Percentiles rank a stretch among this genome's conserved stretches.
Evolutionary conservation across 1,140 invertebrate species (phyloP).

Genomic region (Leptestheria dahalacensis): DNA sequence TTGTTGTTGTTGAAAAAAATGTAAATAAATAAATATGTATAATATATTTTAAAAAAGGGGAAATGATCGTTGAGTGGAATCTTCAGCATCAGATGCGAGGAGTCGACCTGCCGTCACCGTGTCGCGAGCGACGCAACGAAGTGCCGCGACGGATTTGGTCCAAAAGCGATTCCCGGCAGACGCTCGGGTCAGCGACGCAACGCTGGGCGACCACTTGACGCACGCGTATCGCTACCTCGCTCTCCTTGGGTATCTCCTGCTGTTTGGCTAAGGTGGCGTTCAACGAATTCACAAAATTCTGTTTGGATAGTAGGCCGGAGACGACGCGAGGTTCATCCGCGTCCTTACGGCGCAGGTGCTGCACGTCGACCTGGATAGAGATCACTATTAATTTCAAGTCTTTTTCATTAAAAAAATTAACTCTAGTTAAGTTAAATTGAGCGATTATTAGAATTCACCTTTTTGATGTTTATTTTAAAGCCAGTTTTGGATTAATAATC

Average conservation of each 20-base stretch:
- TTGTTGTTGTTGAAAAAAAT: no score
- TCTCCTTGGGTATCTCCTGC: conserved; percentile 22
- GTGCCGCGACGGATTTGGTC: conserved; percentile 78
- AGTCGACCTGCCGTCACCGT: conserved; percentile 47
- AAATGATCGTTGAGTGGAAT: no score
- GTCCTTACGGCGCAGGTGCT: background rate
- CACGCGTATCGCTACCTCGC: background rate
- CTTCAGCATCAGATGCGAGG: conserved; percentile 25
- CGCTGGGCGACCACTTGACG: background rate
- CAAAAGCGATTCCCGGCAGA: conserved; percentile 50
- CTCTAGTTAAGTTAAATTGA: no score
- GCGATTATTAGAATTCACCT: no score
- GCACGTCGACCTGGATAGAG: background rate
- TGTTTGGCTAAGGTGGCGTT: conserved; percentile 52
- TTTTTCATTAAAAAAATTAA: no score
- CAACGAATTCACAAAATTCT: conserved; percentile 51
- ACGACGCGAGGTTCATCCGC: background rate
- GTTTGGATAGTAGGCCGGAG: background rate
- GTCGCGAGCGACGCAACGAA: conserved; percentile 48
- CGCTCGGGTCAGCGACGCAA: background rate
- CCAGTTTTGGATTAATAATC: no score
- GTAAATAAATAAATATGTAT: no score
- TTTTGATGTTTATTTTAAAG: no score
- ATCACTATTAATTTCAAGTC: background rate
- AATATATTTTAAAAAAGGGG: no score